Evolutionary conservation across 2,888 invertebrate genomes (phyloP), one percentile per base, ranked within the genome.

Genomic region (Prosapia bicincta): DNA sequence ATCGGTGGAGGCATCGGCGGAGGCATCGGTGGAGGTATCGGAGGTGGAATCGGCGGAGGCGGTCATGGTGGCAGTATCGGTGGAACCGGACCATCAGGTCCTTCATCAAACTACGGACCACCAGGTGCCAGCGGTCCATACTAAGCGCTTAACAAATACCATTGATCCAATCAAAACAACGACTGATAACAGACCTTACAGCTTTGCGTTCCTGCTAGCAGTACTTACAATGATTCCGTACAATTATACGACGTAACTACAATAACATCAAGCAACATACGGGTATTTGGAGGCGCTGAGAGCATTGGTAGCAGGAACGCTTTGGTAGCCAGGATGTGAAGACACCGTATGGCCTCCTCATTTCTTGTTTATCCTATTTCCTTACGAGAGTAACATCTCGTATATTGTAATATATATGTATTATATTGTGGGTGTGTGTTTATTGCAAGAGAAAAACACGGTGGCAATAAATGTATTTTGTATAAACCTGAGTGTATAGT

Each of bases 71-170:
- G 69, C 25, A 65, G 75, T 13, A 32, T 32, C 32, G 70, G 71
- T 23, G 54, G 77, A 25, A 68, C 77, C 65, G 76, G 76, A n/a
- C 79, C 79, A 26, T 79, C 78, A 26, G 78, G 78, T 30, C 80
- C 80, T 32, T 80, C 80, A 5, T 76, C 81, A 28, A 79, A 77
- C 74, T 82, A 82, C 80, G 82, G 82, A 71, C 78, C 81, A n/a
- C 82, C 82, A 1, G 80, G 80, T 54, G 80, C 80, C 43, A 79
- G 80, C 75, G 82, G 81, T 71, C 80, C 81, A 24, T 82, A 82
- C 79, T 82, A 81, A 78, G 38, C 20, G 32, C 69, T n/a, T 43
- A 15, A 66, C 66, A 26, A 68, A 26, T 32, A 71, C 67, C 71
- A 30, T 26, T 23, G 28, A 69, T 69, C 26, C 26, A 69, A 69